These are phyloP conservation scores for Chaetophractus vellerosus DNA, from an alignment of 2,797 vertebrate genomes.

Conservation along the genomic window DNA sequence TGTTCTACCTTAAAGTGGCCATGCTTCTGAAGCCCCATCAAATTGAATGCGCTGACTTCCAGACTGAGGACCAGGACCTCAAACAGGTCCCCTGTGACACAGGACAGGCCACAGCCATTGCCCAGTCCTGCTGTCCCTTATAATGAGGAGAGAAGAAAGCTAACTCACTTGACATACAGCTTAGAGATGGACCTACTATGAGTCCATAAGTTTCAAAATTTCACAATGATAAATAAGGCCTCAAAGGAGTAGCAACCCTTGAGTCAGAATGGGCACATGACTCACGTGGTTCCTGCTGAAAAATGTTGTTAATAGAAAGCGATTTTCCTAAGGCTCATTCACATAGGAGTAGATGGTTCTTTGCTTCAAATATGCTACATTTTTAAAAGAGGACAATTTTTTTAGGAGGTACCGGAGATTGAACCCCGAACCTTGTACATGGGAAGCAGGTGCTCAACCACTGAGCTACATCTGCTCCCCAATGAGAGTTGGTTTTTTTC, in stretches of 20 bases:
- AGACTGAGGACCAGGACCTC: neutral
- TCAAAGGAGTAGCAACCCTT: slow-evolving; percentile 67
- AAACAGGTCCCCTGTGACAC: neutral
- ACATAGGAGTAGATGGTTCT: neutral
- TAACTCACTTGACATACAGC: neutral
- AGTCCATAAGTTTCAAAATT: slow-evolving; percentile 19
- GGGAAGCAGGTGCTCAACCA: no score
- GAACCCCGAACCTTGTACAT: no score
- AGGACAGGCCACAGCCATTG: neutral
- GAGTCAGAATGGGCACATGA: slow-evolving; percentile 29
- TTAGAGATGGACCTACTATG: slow-evolving; percentile 8
- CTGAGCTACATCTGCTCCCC: no score
- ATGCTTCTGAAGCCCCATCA: neutral
- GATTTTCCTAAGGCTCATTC: slow-evolving; percentile 71
- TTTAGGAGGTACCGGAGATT: no score
- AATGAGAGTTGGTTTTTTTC: no score
- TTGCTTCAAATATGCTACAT: slow-evolving; percentile 46
- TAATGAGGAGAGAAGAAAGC: neutral
- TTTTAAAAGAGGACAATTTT: slow-evolving; percentile 40
- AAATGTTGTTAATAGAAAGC: slow-evolving; percentile 66
- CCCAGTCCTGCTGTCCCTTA: neutral
- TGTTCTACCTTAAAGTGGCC: neutral
- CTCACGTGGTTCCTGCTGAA: slow-evolving; percentile 47
- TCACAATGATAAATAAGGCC: slow-evolving; percentile 23
- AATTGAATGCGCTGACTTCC: neutral